Conservation (phyloP, 2,797 vertebrate genomes). For the Takifugu rubripes region DNA sequence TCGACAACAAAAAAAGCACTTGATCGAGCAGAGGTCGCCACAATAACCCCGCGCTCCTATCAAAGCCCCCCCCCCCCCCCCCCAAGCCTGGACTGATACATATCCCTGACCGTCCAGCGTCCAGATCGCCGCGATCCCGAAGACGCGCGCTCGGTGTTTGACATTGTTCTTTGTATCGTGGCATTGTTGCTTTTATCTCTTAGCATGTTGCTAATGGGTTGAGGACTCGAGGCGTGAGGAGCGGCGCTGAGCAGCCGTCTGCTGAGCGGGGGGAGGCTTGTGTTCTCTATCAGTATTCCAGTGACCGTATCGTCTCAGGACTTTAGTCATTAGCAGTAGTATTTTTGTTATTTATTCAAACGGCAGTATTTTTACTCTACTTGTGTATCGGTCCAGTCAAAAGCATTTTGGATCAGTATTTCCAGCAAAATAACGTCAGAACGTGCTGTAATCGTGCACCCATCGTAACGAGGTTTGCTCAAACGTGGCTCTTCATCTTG, state of each 20-base stretch:
- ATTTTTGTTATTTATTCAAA: slow-evolving; percentile 65
- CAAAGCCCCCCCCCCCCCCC: slow-evolving; percentile 31
- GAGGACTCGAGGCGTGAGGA: slow-evolving; percentile 39
- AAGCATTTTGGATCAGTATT: slow-evolving; percentile 62
- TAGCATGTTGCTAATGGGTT: slow-evolving; percentile 63
- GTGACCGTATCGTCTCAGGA: slow-evolving; percentile 75
- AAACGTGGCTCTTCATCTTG: slow-evolving; percentile 55
- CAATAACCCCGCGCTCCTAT: slow-evolving; percentile 21
- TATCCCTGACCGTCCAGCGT: slow-evolving; percentile 56
- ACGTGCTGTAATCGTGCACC: slow-evolving; percentile 56
- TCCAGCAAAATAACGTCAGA: slow-evolving; percentile 40
- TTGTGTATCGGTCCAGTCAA: slow-evolving; percentile 73
- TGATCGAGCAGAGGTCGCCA: slow-evolving; percentile 36
- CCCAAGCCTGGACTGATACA: slow-evolving; percentile 55
- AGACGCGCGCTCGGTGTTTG: slow-evolving; percentile 57
- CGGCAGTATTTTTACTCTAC: slow-evolving; percentile 44
- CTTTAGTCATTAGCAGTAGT: slow-evolving; percentile 62
- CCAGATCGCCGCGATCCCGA: slow-evolving; percentile 18
- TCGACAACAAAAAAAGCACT: slow-evolving; percentile 32
- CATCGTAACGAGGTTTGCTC: slow-evolving; percentile 60
- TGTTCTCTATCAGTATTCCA: slow-evolving; percentile 72
- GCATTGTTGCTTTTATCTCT: slow-evolving; percentile 63
- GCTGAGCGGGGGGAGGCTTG: slow-evolving; percentile 46
- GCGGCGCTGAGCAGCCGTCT: slow-evolving; percentile 41
- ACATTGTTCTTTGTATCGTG: slow-evolving; percentile 59